Percentiles rank a stretch among this genome's conserved stretches.
Evolutionary conservation across 2,797 vertebrate genomes (phyloP).

Genomic region (Notamacropus eugenii): DNA sequence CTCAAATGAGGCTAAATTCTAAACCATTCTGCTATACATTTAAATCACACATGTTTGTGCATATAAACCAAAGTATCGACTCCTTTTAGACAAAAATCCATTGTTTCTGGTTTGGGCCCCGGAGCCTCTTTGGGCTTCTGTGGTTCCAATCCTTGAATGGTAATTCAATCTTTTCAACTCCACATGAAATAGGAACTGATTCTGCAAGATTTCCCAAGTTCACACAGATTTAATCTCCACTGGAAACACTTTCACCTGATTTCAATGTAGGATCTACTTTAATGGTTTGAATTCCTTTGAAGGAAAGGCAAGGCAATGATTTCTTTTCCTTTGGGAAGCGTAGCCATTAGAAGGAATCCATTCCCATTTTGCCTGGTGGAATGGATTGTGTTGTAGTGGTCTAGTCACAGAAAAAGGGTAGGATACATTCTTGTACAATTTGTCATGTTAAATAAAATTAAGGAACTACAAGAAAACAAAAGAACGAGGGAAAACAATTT

Average conservation of each 20-base stretch:
- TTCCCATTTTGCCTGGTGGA: slow-evolving; percentile 34
- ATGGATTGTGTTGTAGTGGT: slow-evolving; percentile 14
- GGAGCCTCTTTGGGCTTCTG: slow-evolving; percentile 69
- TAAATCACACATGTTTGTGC: slow-evolving; percentile 54
- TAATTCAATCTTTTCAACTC: slow-evolving; percentile 75
- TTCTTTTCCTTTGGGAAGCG: slow-evolving; percentile 34
- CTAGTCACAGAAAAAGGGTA: background rate
- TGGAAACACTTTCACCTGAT: slow-evolving; percentile 71
- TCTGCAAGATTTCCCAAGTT: slow-evolving; percentile 70
- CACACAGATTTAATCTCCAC: slow-evolving; percentile 71
- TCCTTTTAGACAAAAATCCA: slow-evolving; percentile 70
- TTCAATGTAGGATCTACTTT: slow-evolving; percentile 63
- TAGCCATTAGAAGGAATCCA: slow-evolving; percentile 49
- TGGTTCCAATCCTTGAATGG: slow-evolving; percentile 72
- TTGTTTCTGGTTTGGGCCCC: slow-evolving; percentile 72
- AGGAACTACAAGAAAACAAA: slow-evolving; percentile 3
- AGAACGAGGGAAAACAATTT: background rate
- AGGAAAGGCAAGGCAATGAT: slow-evolving; percentile 53
- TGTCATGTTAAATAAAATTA: background rate
- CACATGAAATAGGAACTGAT: slow-evolving; percentile 76
- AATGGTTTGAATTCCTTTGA: slow-evolving; percentile 49
- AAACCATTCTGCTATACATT: slow-evolving; percentile 17
- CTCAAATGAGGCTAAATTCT: slow-evolving; percentile 49
- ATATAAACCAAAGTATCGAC: slow-evolving; percentile 35
- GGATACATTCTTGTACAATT: background rate